Base-by-base conservation (phyloP, 2,113 vertebrate species). In the Nettapus auritus region DNA sequence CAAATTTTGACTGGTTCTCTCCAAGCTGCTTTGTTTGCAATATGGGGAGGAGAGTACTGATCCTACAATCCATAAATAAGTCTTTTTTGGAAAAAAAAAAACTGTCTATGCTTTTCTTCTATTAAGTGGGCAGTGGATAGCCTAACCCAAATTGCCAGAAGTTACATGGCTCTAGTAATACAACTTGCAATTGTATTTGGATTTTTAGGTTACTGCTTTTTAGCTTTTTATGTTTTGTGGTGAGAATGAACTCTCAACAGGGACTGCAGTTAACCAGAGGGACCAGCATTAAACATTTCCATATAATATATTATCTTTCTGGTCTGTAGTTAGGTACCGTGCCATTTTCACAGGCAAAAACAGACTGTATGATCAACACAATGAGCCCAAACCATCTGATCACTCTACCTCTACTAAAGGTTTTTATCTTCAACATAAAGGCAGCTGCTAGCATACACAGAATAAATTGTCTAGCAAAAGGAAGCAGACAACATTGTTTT, bases 401-500 rank as follows among this genome's bases (percentile, higher is more conserved):
- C 79, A 67, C 55, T 75, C 36, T 57, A 56, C 36, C 55, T 79
- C 59, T 90, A 55, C 62, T 86, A 2, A 66, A 78, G 53, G 33
- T 76, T 93, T 95, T 87, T 94, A 8, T 82, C 84, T 84, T 88
- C 76, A 64, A 10, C 59, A 11, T 79, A 89, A 88, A 87, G 82
- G 71, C 26, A 57, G 31, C 94, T 71, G 25, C 44, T 50, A 85
- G 57, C 38, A 26, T 55, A 70, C 33, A 34, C 50, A 55, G 69
- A 64, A 89, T 83, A 60, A 74, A 75, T 90, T 93, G 59, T 79
- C 75, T 31, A 78, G 93, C 53, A 75, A 82, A 93, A 91, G 76
- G 53, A 92, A 90, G 75, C 88, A 95, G 89, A 82, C 79, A 40
- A 13, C 76, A 34, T 88, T 96, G 93, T 94, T 96, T 97, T 89